Percentiles rank a stretch among this genome's conserved stretches.
Evolutionary conservation across 2,113 vertebrate genomes (phyloP).

Genomic region (Nymphicus hollandicus): DNA sequence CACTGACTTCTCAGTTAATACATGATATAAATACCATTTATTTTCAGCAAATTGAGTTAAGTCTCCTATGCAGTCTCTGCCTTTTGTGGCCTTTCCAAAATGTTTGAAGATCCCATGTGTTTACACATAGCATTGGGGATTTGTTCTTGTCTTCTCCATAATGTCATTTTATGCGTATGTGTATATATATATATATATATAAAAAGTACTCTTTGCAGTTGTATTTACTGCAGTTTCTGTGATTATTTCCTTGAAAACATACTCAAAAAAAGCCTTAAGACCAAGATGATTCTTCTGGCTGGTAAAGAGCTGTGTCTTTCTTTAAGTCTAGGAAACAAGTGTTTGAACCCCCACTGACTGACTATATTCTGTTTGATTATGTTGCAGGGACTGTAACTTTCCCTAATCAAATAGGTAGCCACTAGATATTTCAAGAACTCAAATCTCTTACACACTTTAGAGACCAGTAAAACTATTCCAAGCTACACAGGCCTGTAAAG

Average conservation of each 20-base stretch:
- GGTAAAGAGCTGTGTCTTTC: background rate
- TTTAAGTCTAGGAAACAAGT: background rate
- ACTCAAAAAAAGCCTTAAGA: background rate
- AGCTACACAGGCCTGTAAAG: background rate
- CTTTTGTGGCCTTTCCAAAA: background rate
- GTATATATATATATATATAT: background rate
- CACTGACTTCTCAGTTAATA: background rate
- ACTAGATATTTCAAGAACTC: background rate
- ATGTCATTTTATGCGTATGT: background rate
- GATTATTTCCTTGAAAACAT: background rate
- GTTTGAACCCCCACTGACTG: background rate
- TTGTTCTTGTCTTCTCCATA: background rate
- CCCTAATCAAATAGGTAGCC: background rate
- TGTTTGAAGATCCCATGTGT: accelerated
- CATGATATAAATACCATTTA: background rate
- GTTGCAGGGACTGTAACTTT: background rate
- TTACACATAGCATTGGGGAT: background rate
- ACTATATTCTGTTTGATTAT: background rate
- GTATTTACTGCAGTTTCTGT: background rate
- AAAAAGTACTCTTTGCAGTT: background rate
- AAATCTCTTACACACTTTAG: background rate
- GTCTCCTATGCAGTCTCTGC: background rate
- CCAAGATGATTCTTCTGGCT: background rate
- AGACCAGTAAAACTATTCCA: background rate
- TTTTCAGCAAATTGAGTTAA: background rate